Percentiles rank a stretch among this genome's conserved stretches.
phyloP scores from a whole-genome alignment of 2,888 invertebrate species.

The Orthosia cruda region DNA sequence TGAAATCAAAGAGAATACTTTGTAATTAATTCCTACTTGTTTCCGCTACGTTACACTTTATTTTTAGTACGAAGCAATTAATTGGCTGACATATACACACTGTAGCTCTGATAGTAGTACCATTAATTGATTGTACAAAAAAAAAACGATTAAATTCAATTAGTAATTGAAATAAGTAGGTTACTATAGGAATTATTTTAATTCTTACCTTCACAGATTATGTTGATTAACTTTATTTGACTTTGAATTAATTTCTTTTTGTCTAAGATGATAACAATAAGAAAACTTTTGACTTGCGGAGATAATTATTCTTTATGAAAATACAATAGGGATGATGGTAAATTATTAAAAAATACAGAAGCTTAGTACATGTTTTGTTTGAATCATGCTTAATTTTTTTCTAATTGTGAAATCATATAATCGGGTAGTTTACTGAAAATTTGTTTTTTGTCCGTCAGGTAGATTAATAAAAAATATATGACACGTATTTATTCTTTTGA shows the following conservation, averaged over 20 bases:
- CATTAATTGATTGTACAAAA: conserved; percentile 30
- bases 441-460: too few species aligned
- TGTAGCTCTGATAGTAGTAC: not conserved
- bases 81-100: conserved; percentile 14
- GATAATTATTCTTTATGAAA: conserved; percentile 11
- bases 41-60: conserved; percentile 10
- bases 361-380: not conserved
- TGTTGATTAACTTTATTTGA: not conserved
- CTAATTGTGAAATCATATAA: not conserved
- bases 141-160: not conserved
- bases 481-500: too few species aligned
- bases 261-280: conserved; percentile 1
- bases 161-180: not conserved
- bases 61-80: conserved; percentile 36
- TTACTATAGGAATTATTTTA: not conserved
- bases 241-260: not conserved
- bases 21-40: conserved; percentile 15
- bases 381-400: not conserved
- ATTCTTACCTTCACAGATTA: not conserved
- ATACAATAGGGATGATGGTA: conserved; percentile 3
- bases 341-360: conserved; percentile 9
- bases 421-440: too few species aligned
- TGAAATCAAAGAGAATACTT: conserved; percentile 34
- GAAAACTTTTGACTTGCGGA: conserved; percentile 8
- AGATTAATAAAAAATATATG: too few species aligned